Evolutionary conservation across 35 echinoderm and acorn worm genomes (phyloP), one percentile per base, ranked within the genome.

Genomic region (Holothuria glaberrima): DNA sequence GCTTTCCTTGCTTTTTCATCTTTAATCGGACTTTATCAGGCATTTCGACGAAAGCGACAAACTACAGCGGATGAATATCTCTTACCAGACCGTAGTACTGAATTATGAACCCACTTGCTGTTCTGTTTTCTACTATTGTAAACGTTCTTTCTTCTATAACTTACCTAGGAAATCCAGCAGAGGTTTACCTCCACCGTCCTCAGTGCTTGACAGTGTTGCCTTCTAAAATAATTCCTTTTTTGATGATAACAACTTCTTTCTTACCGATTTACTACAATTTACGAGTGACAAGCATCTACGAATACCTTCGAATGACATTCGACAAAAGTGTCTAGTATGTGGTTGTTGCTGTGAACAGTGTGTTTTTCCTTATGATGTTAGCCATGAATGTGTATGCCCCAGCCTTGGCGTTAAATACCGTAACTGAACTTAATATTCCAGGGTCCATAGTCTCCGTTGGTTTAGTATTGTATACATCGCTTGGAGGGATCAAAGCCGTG

Each of bases 401-500:
- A 33, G 80, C 80, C 0, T 46, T 84, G 27, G 80, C 80, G 46
- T 64, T 84, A 22, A 48, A 64, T 10, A 34, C 80, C 6, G 28
- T 84, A 9, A 84, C 80, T 17, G 80, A 31, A 12, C 34, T 61
- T 7, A 84, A 22, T 62, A 22, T 84, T 31, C 26, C 57, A 3
- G 30, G 33, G 17, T 84, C 80, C 20, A 84, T 84, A 14, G 12
- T 84, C 13, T 28, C 30, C 0, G 57, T 57, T 17, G 80, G 80
- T 33, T 6, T 48, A 13, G 59, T 64, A 3, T 84, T 84, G 25
- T 84, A 84, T 25, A 84, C 80, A 10, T 32, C 54, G 20, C 52
- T 84, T 30, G 80, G 80, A 64, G 80, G 80, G 1, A 31, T 84
- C 22, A 84, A 84, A 61, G 80, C 80, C 31, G 59, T 61, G 17